A percentile compares a stretch with the other conserved stretches of the same genome.
phyloP scores from a whole-genome alignment of 2,113 vertebrate species.

The Salvelinus fontinalis region DNA sequence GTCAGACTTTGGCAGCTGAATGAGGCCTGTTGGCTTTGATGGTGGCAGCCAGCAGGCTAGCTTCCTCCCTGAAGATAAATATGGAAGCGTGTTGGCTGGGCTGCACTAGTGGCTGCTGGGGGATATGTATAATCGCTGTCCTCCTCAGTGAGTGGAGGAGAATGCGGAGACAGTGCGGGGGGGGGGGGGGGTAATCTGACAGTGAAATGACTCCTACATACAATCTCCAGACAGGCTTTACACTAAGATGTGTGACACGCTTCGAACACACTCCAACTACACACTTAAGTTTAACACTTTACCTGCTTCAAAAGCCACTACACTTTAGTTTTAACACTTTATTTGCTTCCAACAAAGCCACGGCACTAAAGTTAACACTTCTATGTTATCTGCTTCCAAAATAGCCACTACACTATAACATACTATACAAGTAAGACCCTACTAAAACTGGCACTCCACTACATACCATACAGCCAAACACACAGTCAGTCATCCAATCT shows the following conservation, averaged over 20 bases:
- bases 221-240: constrained; percentile 17
- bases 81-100: constrained; percentile 52
- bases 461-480: neutral
- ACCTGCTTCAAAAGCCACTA: neutral
- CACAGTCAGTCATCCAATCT: neutral
- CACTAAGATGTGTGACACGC: neutral
- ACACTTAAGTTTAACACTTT: neutral
- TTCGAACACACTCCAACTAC: neutral
- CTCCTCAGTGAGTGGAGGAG: constrained; percentile 33
- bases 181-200: constrained; percentile 43
- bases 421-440: neutral
- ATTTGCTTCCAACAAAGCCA: neutral
- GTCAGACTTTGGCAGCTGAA: constrained; percentile 47
- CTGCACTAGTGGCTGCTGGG: constrained; percentile 49
- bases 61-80: constrained; percentile 50
- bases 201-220: constrained; percentile 36
- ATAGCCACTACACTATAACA: neutral
- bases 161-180: constrained; percentile 34
- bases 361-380: neutral
- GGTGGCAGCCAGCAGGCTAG: constrained; percentile 8
- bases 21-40: constrained; percentile 45
- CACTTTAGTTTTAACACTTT: neutral
- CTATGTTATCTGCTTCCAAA: neutral
- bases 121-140: constrained; percentile 53
- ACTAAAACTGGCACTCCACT: neutral